A percentile compares a stretch with the other conserved stretches of the same genome.
phyloP scores from a whole-genome alignment of 2,113 vertebrate species.

The Nansenia antarctica region DNA sequence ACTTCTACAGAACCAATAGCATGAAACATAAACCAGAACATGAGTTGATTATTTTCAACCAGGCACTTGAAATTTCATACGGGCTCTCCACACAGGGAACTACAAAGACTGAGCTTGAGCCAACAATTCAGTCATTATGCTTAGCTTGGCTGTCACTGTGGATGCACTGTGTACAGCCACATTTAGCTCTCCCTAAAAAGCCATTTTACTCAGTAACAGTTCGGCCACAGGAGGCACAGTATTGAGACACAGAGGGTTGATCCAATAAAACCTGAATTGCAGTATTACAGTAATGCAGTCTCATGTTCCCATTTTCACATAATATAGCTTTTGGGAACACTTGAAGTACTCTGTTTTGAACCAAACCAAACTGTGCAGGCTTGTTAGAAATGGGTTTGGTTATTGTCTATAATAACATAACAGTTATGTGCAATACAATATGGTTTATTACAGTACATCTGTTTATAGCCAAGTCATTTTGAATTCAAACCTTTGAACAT shows the following conservation, averaged over 20 bases:
- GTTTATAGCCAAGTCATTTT: no score
- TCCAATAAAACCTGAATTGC: not conserved
- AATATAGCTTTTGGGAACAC: not conserved
- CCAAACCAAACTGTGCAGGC: no score
- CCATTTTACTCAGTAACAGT: not conserved
- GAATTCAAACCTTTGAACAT: no score
- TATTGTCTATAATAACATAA: no score
- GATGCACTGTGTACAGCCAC: not conserved
- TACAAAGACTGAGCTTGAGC: not conserved
- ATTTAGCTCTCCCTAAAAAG: not conserved
- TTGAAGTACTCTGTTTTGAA: no score
- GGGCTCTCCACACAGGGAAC: not conserved
- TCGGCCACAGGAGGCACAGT: not conserved
- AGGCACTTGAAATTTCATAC: not conserved
- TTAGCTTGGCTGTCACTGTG: not conserved
- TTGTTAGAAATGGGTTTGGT: no score
- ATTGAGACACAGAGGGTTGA: no score
- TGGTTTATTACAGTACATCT: no score
- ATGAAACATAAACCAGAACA: constrained; percentile 2
- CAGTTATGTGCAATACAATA: no score
- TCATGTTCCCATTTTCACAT: not conserved
- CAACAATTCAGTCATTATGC: not conserved
- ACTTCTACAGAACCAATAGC: not conserved
- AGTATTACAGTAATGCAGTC: not conserved
- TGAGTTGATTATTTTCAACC: not conserved